Evolutionary conservation across 2,888 invertebrate species (phyloP).

Genomic region (Folsomia manolachei): DNA sequence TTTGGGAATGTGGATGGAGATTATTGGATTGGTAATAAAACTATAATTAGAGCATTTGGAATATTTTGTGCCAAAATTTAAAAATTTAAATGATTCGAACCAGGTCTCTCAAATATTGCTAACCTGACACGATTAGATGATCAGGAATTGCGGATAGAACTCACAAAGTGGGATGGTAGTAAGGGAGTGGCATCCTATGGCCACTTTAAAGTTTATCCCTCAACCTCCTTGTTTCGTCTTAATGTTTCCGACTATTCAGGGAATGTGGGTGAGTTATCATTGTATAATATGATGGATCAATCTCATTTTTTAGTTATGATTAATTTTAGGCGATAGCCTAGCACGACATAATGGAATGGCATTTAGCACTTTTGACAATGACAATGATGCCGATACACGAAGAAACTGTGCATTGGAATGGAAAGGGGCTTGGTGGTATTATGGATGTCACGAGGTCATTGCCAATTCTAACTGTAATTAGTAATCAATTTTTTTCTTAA

Average conservation of each 20-base stretch:
- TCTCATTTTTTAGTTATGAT: no score
- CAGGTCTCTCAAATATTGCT: slow-evolving; percentile 28
- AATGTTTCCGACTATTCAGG: slow-evolving; percentile 18
- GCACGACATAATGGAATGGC: slow-evolving; percentile 47
- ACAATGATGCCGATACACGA: slow-evolving; percentile 45
- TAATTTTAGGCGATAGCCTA: slow-evolving; percentile 48
- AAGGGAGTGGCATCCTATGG: slow-evolving; percentile 18
- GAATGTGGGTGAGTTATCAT: slow-evolving; percentile 14
- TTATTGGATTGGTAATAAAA: slow-evolving; percentile 31
- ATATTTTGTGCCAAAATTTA: background rate
- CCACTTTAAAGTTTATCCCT: slow-evolving; percentile 5
- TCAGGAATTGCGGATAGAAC: slow-evolving; percentile 30
- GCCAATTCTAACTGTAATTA: no score
- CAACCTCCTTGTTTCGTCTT: slow-evolving; percentile 10
- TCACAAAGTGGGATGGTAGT: slow-evolving; percentile 21
- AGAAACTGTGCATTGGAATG: slow-evolving; percentile 49
- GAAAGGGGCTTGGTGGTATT: slow-evolving; percentile 51
- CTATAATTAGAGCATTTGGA: background rate
- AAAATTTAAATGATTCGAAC: background rate
- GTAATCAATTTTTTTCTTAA: no score
- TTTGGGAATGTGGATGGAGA: slow-evolving; percentile 29
- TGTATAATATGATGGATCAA: no score
- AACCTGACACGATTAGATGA: slow-evolving; percentile 25
- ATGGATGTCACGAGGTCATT: slow-evolving; percentile 49
- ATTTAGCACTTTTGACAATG: slow-evolving; percentile 49